Evolutionary conservation across 2,113 vertebrate species (phyloP).

Genomic region (Takifugu flavidus): DNA sequence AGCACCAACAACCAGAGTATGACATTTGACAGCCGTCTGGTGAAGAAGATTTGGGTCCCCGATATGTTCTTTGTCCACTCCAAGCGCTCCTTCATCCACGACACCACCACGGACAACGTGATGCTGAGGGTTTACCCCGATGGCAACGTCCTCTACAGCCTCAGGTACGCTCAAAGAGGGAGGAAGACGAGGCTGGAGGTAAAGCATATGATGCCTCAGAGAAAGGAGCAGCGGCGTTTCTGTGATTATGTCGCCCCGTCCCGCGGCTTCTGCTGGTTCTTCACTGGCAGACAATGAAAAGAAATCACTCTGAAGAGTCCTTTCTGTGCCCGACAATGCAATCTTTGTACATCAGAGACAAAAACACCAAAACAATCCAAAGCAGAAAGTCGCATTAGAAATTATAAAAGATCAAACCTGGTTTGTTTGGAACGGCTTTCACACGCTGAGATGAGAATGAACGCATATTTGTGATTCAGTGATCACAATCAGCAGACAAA

Average conservation of each 20-base stretch:
- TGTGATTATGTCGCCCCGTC: no score
- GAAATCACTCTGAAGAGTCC: no score
- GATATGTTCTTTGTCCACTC: slow-evolving; percentile 99
- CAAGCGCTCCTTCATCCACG: slow-evolving; percentile 95
- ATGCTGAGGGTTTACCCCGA: slow-evolving; percentile 96
- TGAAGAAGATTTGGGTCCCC: slow-evolving; percentile 98
- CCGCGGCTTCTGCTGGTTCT: no score
- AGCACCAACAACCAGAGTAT: slow-evolving; percentile 97
- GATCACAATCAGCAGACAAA: background rate
- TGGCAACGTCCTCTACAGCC: slow-evolving; percentile 94
- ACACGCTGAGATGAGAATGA: background rate
- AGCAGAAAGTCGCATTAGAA: background rate
- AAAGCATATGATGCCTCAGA: background rate
- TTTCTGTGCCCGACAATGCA: no score
- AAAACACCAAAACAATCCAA: background rate
- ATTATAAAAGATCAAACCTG: background rate
- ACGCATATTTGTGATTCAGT: background rate
- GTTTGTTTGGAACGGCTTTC: background rate
- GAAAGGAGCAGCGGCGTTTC: no score
- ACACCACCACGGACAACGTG: slow-evolving; percentile 95
- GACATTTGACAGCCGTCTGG: slow-evolving; percentile 95
- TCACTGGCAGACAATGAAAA: no score
- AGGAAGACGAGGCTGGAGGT: background rate
- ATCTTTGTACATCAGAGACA: background rate
- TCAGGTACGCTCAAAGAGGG: slow-evolving; percentile 76